phyloP scores from a whole-genome alignment of 2,888 invertebrate genomes.

The Leptothorax acervorum region DNA sequence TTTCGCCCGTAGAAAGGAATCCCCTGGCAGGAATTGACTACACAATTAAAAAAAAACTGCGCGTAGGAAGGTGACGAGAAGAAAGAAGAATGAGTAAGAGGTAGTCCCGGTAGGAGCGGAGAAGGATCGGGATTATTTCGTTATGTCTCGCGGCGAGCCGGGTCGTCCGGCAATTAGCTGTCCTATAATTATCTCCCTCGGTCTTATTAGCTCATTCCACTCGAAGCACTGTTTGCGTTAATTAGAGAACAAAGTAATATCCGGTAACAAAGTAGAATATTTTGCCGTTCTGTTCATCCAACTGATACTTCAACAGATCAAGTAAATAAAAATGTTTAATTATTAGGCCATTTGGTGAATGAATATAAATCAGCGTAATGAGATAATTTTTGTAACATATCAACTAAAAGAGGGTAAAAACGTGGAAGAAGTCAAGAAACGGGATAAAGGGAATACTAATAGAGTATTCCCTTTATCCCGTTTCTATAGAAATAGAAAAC shows the following conservation, averaged over 20 bases:
- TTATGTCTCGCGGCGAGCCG: slow-evolving; percentile 74
- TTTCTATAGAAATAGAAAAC: not conserved
- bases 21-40: slow-evolving; percentile 67
- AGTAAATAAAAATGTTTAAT: slow-evolving; percentile 30
- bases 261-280: slow-evolving; percentile 63
- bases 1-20: slow-evolving; percentile 69
- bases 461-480: no score
- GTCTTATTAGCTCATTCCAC: slow-evolving; percentile 65
- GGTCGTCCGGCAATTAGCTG: slow-evolving; percentile 78
- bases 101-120: not conserved
- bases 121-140: slow-evolving; percentile 75
- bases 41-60: slow-evolving; percentile 66
- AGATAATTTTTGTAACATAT: not conserved
- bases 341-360: not conserved
- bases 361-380: slow-evolving; percentile 2
- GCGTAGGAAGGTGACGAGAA: slow-evolving; percentile 52
- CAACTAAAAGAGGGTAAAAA: not conserved
- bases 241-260: slow-evolving; percentile 46
- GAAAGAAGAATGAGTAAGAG: slow-evolving; percentile 30
- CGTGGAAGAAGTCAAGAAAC: not conserved
- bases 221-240: slow-evolving; percentile 64
- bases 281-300: not conserved
- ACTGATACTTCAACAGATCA: not conserved
- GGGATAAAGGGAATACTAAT: not conserved
- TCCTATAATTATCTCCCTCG: slow-evolving; percentile 78